Base-by-base conservation (phyloP, 2,113 vertebrate genomes). In the Serilophus lunatus region DNA sequence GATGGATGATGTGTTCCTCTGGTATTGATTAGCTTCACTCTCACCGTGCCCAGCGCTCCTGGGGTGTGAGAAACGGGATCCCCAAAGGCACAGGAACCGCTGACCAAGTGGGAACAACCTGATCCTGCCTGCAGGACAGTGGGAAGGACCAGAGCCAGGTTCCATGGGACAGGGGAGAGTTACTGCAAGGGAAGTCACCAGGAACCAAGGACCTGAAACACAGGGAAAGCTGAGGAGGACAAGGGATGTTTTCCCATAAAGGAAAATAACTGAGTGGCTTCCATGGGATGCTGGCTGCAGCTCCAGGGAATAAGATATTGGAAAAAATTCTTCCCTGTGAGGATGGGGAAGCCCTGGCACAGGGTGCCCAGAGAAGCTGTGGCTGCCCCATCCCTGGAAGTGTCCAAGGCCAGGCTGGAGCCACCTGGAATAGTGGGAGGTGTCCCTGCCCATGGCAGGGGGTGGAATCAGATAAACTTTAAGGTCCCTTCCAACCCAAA, bases 1-100 rank as follows among this genome's bases (percentile, higher is more conserved):
- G 97, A 98, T 76, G 65, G 97, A 97, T 97, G 96, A 96, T 96
- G 95, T 93, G 71, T 18, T 51, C 54, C 86, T 95, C 93, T 89
- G 72, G 57, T 86, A 33, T 66, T 57, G 94, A 96, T 95, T 91
- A 91, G 63, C 60, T 95, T 51, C 74, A 71, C 91, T 63, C 16
- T 11, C 23, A 6, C 3, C 36, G 47, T 1, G 36, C 79, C 71
- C 6, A 5, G 31, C 42, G 84, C 68, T 74, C 81, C 64, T 18
- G 50, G 79, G 80, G 47, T 36, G 68, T 1, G 7, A 54, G 77
- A 20, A n/a, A 26, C 12, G 57, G 60, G 16, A 60, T 45, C 85
- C 44, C 59, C 25, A 6, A 7, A 5, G 64, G 20, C 10, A 3
- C 0, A 15, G 59, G 2, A 36, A 50, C 16, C 3, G 8, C 66